These are phyloP conservation scores for Hedychridium roseum DNA, from an alignment of 2,888 invertebrate species.

Conservation along the genomic window DNA sequence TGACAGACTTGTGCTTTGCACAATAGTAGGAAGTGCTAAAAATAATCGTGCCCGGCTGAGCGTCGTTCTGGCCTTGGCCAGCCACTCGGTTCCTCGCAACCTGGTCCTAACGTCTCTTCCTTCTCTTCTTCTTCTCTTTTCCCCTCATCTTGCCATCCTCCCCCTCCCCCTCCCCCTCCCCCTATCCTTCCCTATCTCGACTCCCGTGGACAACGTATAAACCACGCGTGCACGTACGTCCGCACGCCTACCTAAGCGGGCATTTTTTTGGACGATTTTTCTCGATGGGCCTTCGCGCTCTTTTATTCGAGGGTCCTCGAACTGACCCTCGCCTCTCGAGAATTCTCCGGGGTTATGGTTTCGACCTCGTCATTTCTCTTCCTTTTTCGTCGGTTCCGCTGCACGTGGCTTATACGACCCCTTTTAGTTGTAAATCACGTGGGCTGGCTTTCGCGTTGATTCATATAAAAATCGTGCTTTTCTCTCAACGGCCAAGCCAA, in stretches of 20 bases:
- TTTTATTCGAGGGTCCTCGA: background rate
- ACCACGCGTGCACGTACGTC: slow-evolving; percentile 12
- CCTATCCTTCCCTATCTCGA: background rate
- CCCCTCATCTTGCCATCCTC: background rate
- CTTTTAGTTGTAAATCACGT: no score
- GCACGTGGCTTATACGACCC: no score
- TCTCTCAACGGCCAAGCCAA: background rate
- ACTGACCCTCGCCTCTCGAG: background rate
- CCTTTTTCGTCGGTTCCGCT: background rate
- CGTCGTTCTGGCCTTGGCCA: slow-evolving; percentile 48
- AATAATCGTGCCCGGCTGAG: slow-evolving; percentile 41
- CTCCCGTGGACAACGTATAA: background rate
- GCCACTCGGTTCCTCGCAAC: slow-evolving; percentile 43
- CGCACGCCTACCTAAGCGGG: slow-evolving; percentile 12
- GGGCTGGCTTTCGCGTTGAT: background rate
- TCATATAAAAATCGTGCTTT: no score
- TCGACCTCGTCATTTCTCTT: background rate
- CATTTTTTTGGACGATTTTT: slow-evolving; percentile 14
- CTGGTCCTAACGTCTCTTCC: slow-evolving; percentile 29
- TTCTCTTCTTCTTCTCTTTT: slow-evolving; percentile 1
- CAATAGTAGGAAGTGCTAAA: slow-evolving; percentile 53
- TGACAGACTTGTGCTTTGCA: slow-evolving; percentile 50
- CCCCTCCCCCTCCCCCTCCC: slow-evolving; percentile 4
- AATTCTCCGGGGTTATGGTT: background rate
- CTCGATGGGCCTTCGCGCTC: slow-evolving; percentile 3